Evolutionary conservation across 2,888 invertebrate genomes (phyloP), one percentile per base, ranked within the genome.

Genomic region (Oxycera nigricornis): DNA sequence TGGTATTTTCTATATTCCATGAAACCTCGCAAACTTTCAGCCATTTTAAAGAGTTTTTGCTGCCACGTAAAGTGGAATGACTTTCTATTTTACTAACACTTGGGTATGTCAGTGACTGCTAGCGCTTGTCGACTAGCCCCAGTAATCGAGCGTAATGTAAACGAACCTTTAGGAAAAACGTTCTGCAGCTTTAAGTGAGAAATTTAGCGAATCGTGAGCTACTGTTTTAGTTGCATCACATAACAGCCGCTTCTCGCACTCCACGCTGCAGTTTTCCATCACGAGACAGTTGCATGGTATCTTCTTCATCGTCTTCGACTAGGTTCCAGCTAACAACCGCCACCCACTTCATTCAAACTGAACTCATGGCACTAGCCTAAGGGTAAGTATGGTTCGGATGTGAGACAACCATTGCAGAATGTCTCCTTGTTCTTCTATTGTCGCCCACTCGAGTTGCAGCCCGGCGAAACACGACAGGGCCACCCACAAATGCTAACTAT

Each of bases 121-220:
- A n/a, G n/a, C n/a, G n/a, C n/a, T n/a, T n/a, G n/a, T n/a, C n/a
- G n/a, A n/a, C n/a, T n/a, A n/a, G n/a, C n/a, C n/a, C n/a, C n/a
- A n/a, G n/a, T n/a, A n/a, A n/a, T n/a, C n/a, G n/a, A n/a, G n/a
- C n/a, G n/a, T n/a, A n/a, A n/a, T n/a, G n/a, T n/a, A n/a, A n/a
- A n/a, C n/a, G n/a, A n/a, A n/a, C 46, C 17, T 17, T 46, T 46
- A 17, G 46, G 46, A 46, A 46, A 11, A 17, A 7, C 17, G 17
- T 11, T 46, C 46, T 46, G 14, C 14, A 46, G 17, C 46, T 46
- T 46, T 17, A 11, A 14, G 14, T 3, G 14, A 7, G 46, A 17
- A 46, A 46, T 46, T 46, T 46, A 46, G 46, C 46, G 17, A 46
- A 46, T n/a, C 46, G 46, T 46, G 46, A 46, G 46, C 46, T 46